These are phyloP conservation scores for Halictus ligatus DNA, from an alignment of 2,888 invertebrate species.

Conservation along the genomic window DNA sequence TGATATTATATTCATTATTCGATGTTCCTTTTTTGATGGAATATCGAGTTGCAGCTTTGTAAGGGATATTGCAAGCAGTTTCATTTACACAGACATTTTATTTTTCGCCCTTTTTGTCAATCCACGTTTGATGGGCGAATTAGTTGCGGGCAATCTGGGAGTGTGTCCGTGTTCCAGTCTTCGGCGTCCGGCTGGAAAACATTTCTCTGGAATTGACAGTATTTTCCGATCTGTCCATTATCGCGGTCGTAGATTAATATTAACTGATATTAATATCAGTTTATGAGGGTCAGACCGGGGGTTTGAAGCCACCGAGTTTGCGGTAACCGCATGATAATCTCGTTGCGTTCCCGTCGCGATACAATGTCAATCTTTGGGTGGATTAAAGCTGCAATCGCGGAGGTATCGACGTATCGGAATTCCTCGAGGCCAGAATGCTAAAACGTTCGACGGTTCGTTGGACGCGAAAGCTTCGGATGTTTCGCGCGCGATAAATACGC, in stretches of 20 bases:
- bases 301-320: background rate
- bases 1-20: too few species aligned
- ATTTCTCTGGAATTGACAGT: background rate
- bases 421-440: constrained; percentile 18
- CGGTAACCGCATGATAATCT: constrained; percentile 25
- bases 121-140: background rate
- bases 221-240: constrained; percentile 10
- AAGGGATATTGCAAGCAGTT: background rate
- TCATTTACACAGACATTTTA: background rate
- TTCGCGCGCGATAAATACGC: constrained; percentile 3
- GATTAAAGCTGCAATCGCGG: constrained; percentile 19
- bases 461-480: constrained; percentile 16
- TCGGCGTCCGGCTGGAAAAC: background rate
- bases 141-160: background rate
- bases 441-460: constrained; percentile 19
- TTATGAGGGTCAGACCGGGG: background rate
- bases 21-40: background rate
- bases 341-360: constrained; percentile 1
- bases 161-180: background rate
- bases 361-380: constrained; percentile 24
- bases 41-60: background rate
- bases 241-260: constrained; percentile 17
- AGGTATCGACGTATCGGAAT: constrained; percentile 21
- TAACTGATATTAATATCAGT: constrained; percentile 31
- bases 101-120: background rate